phyloP scores from a whole-genome alignment of 2,888 invertebrate genomes.

The Empis stercorea region DNA sequence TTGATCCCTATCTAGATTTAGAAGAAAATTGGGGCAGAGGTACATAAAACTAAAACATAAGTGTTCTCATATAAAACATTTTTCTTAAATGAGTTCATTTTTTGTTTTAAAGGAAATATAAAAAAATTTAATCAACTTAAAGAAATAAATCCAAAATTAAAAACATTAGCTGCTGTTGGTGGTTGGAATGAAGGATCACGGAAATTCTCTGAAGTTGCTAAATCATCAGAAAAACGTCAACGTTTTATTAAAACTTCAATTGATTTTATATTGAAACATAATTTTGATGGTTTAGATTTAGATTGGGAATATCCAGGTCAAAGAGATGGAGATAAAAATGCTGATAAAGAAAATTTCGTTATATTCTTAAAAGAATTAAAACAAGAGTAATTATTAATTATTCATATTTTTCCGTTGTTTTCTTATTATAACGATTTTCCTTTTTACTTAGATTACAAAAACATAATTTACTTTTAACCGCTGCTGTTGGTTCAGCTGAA shows the following conservation, averaged over 20 bases:
- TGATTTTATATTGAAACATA: conserved; percentile 24
- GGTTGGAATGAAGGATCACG: conserved; percentile 41
- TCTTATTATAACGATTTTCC: neutral
- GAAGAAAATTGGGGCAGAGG: conserved; percentile 46
- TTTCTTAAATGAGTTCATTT: too few species aligned
- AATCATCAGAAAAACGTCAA: conserved; percentile 24
- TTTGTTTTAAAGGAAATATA: conserved; percentile 30
- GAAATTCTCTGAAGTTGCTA: conserved; percentile 38
- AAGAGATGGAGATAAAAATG: conserved; percentile 24
- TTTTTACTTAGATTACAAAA: conserved; percentile 34
- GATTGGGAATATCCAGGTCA: conserved; percentile 49
- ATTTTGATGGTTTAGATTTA: conserved; percentile 46
- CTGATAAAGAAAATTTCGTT: conserved; percentile 29
- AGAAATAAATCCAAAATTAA: conserved; percentile 31
- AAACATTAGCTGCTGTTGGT: conserved; percentile 34
- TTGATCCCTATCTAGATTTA: conserved; percentile 51
- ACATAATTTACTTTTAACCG: conserved; percentile 40
- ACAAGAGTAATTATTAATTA: conserved; percentile 17
- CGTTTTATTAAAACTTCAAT: conserved; percentile 22
- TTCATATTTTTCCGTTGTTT: neutral
- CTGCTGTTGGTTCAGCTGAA: conserved; percentile 46
- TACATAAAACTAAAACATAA: too few species aligned
- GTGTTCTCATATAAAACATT: too few species aligned
- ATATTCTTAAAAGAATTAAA: conserved; percentile 24
- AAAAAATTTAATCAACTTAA: conserved; percentile 33